Conservation (phyloP, 1,140 invertebrate genomes). For the Tribolium madens region DNA sequence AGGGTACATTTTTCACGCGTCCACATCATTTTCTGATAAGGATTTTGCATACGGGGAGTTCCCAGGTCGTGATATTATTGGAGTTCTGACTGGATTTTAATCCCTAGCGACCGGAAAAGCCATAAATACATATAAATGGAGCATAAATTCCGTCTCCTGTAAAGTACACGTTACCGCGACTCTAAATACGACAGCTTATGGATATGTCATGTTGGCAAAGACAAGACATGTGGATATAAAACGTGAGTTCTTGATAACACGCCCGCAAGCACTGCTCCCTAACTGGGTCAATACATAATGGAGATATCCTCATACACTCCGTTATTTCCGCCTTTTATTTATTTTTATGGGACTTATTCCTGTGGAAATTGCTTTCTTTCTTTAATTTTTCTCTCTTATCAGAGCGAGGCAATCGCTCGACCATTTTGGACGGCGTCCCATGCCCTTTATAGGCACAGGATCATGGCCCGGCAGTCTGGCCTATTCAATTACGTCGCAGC, state of each 20-base stretch:
- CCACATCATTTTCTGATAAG: conserved; percentile 45
- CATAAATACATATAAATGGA: conserved; percentile 52
- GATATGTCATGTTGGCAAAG: conserved; percentile 42
- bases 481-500: conserved; percentile 37
- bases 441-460: conserved; percentile 7
- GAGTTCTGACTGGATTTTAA: conserved; percentile 48
- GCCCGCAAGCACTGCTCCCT: conserved; percentile 32
- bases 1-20: conserved; percentile 42
- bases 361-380: conserved; percentile 7
- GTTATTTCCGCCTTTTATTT: conserved; percentile 29
- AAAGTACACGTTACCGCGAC: conserved; percentile 36
- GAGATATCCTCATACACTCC: conserved; percentile 35
- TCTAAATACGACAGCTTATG: conserved; percentile 45
- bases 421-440: conserved; percentile 13
- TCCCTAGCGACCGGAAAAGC: conserved; percentile 46
- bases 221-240: conserved; percentile 43
- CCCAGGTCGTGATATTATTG: conserved; percentile 39
- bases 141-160: conserved; percentile 48
- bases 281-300: conserved; percentile 42
- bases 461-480: conserved; percentile 15
- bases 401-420: background rate
- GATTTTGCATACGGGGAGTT: conserved; percentile 42
- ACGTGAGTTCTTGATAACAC: conserved; percentile 45
- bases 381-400: conserved; percentile 17
- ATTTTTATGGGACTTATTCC: conserved; percentile 31